Percentiles rank a stretch among this genome's conserved stretches.
Conservation (phyloP, 2,113 vertebrate species). For the Ramphastos sulfuratus region DNA sequence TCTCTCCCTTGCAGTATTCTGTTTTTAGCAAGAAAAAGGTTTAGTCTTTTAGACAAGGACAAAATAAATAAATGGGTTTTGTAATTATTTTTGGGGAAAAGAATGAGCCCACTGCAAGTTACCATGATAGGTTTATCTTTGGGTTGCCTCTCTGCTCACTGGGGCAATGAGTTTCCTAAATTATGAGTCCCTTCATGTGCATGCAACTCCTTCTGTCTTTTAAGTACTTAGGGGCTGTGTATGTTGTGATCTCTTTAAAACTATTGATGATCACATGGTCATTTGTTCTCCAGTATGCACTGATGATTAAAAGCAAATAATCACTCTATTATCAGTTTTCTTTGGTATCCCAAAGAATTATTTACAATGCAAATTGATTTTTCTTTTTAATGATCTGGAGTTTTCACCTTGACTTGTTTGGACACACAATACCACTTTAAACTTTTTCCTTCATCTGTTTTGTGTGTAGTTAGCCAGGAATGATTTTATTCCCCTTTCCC, state of each 20-base stretch:
- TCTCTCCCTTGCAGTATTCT: not conserved
- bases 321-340: not conserved
- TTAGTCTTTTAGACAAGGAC: not conserved
- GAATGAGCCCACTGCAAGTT: not conserved
- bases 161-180: not conserved
- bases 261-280: not conserved
- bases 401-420: not conserved
- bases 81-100: not conserved
- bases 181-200: not conserved
- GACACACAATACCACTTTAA: not conserved
- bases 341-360: not conserved
- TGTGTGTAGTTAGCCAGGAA: not conserved
- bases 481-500: not conserved
- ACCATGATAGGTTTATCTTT: not conserved
- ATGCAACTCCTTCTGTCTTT: not conserved
- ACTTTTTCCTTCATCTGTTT: not conserved
- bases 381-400: not conserved
- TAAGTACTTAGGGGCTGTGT: not conserved
- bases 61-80: not conserved
- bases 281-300: not conserved
- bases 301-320: not conserved
- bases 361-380: not conserved
- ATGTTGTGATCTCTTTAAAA: not conserved
- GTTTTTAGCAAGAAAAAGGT: not conserved
- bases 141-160: not conserved